phyloP scores from a whole-genome alignment of 2,888 invertebrate species.

The Ethmia dodecea region DNA sequence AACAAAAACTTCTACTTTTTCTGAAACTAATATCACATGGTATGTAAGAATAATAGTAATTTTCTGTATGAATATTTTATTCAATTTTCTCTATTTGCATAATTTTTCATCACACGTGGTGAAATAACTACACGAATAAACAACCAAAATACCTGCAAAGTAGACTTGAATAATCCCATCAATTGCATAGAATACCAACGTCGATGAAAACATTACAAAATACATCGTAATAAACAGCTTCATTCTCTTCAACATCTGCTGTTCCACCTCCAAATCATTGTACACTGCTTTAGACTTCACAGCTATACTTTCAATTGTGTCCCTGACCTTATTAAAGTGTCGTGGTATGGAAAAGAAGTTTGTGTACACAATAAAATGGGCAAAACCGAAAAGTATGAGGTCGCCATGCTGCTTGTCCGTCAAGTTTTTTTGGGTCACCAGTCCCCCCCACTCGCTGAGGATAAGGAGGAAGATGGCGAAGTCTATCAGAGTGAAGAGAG shows the following conservation, averaged over 20 bases:
- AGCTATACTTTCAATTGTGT: slow-evolving; percentile 8
- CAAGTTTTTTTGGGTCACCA: slow-evolving; percentile 26
- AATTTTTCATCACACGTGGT: no score
- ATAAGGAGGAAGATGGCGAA: slow-evolving; percentile 8
- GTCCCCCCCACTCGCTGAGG: slow-evolving; percentile 13
- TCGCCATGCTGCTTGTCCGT: slow-evolving; percentile 21
- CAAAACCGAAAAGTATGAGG: slow-evolving; percentile 8
- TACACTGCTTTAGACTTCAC: slow-evolving; percentile 24
- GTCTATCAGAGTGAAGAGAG: not conserved
- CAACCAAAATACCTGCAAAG: no score
- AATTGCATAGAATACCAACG: slow-evolving; percentile 24
- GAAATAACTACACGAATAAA: no score
- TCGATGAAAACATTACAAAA: slow-evolving; percentile 9
- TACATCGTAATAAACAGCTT: slow-evolving; percentile 25
- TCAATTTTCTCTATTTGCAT: no score
- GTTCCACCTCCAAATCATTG: slow-evolving; percentile 38
- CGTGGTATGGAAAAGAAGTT: slow-evolving; percentile 3
- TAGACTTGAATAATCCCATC: slow-evolving; percentile 21
- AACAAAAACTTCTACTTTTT: no score
- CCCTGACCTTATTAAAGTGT: slow-evolving; percentile 6
- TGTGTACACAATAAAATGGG: slow-evolving; percentile 14
- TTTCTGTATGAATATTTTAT: no score
- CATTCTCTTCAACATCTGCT: slow-evolving; percentile 33
- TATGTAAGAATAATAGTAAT: no score
- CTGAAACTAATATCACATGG: no score